Percentiles rank a stretch among this genome's conserved stretches.
These are phyloP conservation scores for Cepaea nemoralis DNA, from an alignment of 1,140 invertebrate species.

Conservation along the genomic window DNA sequence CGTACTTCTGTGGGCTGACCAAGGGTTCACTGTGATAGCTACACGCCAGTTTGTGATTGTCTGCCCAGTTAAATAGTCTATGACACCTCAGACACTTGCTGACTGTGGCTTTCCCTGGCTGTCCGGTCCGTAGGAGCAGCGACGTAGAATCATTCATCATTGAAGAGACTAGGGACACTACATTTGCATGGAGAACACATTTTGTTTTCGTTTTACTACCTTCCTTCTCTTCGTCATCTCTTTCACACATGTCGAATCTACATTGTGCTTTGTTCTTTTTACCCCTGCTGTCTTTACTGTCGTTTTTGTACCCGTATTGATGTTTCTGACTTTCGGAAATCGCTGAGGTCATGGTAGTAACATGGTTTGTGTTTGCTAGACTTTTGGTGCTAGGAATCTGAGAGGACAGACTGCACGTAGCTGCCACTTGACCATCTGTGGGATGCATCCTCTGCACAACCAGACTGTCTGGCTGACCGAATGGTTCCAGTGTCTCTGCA, in stretches of 20 bases:
- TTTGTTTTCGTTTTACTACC: neutral
- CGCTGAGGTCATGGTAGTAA: neutral
- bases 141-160: neutral
- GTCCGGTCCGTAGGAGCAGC: neutral
- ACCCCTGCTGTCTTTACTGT: neutral
- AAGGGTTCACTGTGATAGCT: slow-evolving; percentile 64
- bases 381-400: too few relatives aligned
- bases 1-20: slow-evolving; percentile 62
- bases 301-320: neutral
- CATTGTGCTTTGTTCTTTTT: neutral
- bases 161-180: neutral
- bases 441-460: slow-evolving; percentile 18
- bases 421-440: too few relatives aligned
- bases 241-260: neutral
- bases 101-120: slow-evolving; percentile 74
- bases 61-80: slow-evolving; percentile 61
- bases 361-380: neutral
- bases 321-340: neutral
- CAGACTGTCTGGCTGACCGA: neutral
- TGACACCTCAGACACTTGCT: slow-evolving; percentile 70
- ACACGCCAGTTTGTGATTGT: slow-evolving; percentile 68
- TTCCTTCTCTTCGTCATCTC: neutral
- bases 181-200: neutral
- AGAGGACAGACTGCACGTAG: too few relatives aligned
- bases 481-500: neutral